phyloP scores from a whole-genome alignment of 2,113 vertebrate species.

The Xenus cinereus region DNA sequence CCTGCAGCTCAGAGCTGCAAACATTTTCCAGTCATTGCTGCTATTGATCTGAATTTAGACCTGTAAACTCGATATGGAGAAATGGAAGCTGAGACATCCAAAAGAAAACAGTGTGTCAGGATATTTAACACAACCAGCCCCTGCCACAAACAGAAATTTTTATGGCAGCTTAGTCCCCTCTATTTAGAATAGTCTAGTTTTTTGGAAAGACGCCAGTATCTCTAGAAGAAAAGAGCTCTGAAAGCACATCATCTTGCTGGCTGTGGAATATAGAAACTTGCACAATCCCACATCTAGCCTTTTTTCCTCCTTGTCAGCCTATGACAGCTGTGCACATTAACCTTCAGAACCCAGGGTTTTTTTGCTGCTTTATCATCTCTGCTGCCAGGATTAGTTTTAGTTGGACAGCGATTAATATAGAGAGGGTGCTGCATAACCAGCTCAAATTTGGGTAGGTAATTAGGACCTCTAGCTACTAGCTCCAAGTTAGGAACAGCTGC shows the following conservation, averaged over 20 bases:
- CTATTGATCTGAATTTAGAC: neutral
- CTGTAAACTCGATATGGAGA: neutral
- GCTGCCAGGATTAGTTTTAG: constrained; percentile 57
- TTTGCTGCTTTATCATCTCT: neutral
- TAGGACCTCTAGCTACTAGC: constrained; percentile 48
- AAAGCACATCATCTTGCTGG: neutral
- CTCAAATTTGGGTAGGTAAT: constrained; percentile 54
- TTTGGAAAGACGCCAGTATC: neutral
- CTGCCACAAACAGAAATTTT: neutral
- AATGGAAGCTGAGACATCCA: neutral
- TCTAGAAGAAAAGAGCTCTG: neutral
- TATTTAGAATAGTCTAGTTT: neutral
- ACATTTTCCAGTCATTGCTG: neutral
- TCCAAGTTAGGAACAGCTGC: constrained; percentile 5
- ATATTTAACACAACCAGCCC: neutral
- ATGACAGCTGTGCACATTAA: constrained; percentile 36
- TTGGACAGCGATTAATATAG: constrained; percentile 57
- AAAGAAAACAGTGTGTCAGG: neutral
- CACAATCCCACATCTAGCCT: neutral
- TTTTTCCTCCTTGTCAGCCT: neutral
- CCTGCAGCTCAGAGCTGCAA: neutral
- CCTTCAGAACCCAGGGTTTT: neutral
- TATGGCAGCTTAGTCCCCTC: neutral
- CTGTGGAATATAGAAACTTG: neutral
- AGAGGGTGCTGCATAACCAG: constrained; percentile 46